Conservation (phyloP, 1,140 invertebrate genomes). For the Drosophila teissieri region DNA sequence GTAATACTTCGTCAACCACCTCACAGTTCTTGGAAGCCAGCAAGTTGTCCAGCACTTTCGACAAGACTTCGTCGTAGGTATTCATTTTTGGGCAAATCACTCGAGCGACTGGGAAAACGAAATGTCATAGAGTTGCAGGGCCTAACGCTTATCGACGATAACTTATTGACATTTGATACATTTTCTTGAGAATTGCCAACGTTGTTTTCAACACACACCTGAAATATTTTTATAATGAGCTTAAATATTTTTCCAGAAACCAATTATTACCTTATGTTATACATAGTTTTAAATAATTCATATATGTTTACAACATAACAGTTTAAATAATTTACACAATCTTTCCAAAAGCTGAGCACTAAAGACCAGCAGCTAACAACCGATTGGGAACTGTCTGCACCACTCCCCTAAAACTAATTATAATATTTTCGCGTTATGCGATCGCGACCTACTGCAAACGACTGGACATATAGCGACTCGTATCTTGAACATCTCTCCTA, state of each 20-base stretch:
- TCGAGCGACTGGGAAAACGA: neutral
- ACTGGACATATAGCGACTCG: slow-evolving; percentile 14
- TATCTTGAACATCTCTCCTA: slow-evolving; percentile 65
- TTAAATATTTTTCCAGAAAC: too few relatives aligned
- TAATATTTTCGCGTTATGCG: slow-evolving; percentile 68
- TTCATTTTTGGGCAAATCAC: slow-evolving; percentile 27
- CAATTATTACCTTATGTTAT: too few relatives aligned
- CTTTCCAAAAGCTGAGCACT: slow-evolving; percentile 69
- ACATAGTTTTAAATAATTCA: neutral
- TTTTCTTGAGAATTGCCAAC: neutral
- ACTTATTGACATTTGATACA: too few relatives aligned
- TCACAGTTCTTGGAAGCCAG: slow-evolving; percentile 8
- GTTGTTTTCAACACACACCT: neutral
- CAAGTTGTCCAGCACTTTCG: slow-evolving; percentile 22
- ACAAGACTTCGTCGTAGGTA: slow-evolving; percentile 22
- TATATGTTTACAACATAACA: neutral
- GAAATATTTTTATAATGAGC: neutral
- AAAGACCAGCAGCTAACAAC: slow-evolving; percentile 45
- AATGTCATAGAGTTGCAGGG: neutral
- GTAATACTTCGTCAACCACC: neutral
- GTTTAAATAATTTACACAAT: slow-evolving; percentile 60
- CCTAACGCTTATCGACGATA: too few relatives aligned
- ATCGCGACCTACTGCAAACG: slow-evolving; percentile 63
- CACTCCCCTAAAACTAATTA: slow-evolving; percentile 75
- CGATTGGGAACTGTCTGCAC: slow-evolving; percentile 25